phyloP scores from a whole-genome alignment of 2,888 invertebrate genomes.

The Adelphocoris suturalis region DNA sequence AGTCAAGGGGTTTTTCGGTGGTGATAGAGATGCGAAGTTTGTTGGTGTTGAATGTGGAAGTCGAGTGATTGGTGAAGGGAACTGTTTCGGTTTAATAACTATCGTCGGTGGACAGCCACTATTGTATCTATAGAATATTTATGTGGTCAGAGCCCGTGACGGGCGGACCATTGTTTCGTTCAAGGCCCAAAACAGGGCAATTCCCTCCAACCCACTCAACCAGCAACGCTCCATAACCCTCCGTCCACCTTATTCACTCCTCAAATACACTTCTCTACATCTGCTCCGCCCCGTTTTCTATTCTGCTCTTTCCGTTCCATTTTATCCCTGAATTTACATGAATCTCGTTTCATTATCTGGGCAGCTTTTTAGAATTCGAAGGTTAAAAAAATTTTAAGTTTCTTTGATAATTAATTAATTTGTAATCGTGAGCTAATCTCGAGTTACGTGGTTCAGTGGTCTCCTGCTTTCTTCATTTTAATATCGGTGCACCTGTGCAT shows the following conservation, averaged over 20 bases:
- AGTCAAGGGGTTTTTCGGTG: neutral
- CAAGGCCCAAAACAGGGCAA: slow-evolving; percentile 76
- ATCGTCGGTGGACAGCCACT: slow-evolving; percentile 71
- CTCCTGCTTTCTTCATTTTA: neutral
- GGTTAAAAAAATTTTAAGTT: neutral
- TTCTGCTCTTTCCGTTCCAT: neutral
- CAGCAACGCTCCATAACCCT: slow-evolving; percentile 69
- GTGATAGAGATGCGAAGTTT: slow-evolving; percentile 10
- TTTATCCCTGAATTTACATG: neutral
- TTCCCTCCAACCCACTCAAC: slow-evolving; percentile 71
- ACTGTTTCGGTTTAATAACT: slow-evolving; percentile 72
- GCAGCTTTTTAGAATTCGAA: neutral
- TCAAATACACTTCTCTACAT: slow-evolving; percentile 63
- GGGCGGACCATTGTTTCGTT: slow-evolving; percentile 75
- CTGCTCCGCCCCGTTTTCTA: slow-evolving; percentile 1
- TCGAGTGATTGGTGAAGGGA: slow-evolving; percentile 66
- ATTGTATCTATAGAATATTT: slow-evolving; percentile 74
- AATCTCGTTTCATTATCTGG: too few species aligned
- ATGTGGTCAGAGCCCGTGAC: slow-evolving; percentile 74
- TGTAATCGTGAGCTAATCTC: neutral
- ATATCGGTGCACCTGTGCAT: neutral
- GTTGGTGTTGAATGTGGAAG: slow-evolving; percentile 59
- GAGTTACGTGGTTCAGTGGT: neutral
- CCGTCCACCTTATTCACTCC: slow-evolving; percentile 63
- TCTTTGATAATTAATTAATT: neutral